Conservation (phyloP, 2,797 vertebrate species). For the Heterohyrax brucei region DNA sequence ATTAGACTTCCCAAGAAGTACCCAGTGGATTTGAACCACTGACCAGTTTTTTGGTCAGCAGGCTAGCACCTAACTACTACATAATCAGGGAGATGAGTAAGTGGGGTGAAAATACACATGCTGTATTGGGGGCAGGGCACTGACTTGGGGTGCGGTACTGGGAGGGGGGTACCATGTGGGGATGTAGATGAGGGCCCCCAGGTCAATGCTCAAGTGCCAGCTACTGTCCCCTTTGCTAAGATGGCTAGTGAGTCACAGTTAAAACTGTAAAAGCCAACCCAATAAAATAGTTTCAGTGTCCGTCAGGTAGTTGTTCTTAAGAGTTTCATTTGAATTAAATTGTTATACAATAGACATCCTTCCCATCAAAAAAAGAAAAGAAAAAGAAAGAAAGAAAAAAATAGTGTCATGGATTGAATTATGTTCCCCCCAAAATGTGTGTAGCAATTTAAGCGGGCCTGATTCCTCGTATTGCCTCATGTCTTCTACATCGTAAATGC, state of each 20-base stretch:
- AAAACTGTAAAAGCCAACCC: slow-evolving; percentile 44
- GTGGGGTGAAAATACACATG: background rate
- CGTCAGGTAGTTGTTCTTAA: slow-evolving; percentile 17
- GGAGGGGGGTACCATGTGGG: background rate
- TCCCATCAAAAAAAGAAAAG: background rate
- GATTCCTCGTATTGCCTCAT: too few relatives aligned
- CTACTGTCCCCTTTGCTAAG: background rate
- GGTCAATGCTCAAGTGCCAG: background rate
- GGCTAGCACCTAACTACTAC: too few relatives aligned
- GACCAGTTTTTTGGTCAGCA: too few relatives aligned
- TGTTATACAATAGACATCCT: background rate
- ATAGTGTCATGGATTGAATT: too few relatives aligned
- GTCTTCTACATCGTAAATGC: too few relatives aligned
- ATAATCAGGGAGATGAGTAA: background rate
- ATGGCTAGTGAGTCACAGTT: background rate
- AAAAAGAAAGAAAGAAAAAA: background rate
- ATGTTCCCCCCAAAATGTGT: too few relatives aligned
- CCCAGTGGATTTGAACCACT: too few relatives aligned
- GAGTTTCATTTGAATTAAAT: slow-evolving; percentile 48
- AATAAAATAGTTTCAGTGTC: slow-evolving; percentile 17
- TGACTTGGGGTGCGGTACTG: background rate
- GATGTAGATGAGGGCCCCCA: background rate
- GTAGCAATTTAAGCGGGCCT: too few relatives aligned
- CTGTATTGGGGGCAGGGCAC: background rate
- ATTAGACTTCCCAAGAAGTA: too few relatives aligned